These are phyloP conservation scores for Tachysurus vachellii DNA, from an alignment of 2,113 vertebrate genomes.

Conservation along the genomic window DNA sequence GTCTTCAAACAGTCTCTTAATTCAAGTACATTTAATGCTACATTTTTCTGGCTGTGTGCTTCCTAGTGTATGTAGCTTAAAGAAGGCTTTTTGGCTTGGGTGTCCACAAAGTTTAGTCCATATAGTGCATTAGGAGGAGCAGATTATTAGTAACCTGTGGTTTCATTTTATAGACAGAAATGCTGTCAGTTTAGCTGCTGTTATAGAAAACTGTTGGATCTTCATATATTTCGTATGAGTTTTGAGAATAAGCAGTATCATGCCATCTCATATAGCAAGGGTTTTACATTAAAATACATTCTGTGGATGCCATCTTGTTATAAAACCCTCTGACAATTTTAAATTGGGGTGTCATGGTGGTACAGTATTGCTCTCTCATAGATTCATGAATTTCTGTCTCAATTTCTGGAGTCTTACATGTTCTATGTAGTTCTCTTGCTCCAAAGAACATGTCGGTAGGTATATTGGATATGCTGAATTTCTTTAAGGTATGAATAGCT, in stretches of 20 bases:
- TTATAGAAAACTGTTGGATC: not conserved
- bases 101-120: not conserved
- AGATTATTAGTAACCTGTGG: not conserved
- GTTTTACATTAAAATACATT: not conserved
- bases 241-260: not conserved
- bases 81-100: not conserved
- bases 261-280: not conserved
- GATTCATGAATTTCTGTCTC: not conserved
- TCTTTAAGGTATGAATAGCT: not conserved
- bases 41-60: not conserved
- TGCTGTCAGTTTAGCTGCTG: not conserved
- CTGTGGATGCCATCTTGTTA: not conserved
- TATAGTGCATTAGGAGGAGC: not conserved
- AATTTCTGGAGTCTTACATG: not conserved
- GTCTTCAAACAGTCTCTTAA: not conserved
- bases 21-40: not conserved
- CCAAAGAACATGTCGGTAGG: not conserved
- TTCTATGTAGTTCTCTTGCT: not conserved
- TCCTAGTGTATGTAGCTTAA: not conserved
- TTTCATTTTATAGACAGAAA: not conserved
- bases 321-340: not conserved
- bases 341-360: not conserved
- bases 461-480: not conserved
- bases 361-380: not conserved
- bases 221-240: not conserved